Evolutionary conservation across 2,797 vertebrate species (phyloP), one percentile per base, ranked within the genome.

Genomic region (Heteromormyrus szaboi): DNA sequence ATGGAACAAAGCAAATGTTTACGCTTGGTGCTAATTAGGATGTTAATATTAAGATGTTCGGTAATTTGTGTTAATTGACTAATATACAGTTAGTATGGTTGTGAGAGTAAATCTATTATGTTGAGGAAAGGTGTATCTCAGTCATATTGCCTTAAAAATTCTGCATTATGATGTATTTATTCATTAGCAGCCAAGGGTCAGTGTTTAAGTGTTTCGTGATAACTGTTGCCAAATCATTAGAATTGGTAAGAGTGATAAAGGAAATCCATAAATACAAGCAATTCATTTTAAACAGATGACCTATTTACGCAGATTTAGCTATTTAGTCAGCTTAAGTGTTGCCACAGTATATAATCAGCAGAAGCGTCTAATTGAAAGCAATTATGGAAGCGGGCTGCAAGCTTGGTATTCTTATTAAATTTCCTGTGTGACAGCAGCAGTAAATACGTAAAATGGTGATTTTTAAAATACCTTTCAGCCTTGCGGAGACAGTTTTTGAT

Each of bases 361-460:
- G 92, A 94, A 92, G 90, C 92, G 91, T 94, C 92, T 95, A 95
- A 87, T 87, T 87, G 86, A 87, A 68, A 94, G 93, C 95, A 94
- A 95, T 96, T 95, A 95, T 94, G 94, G 93, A 94, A 93, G 92
- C 89, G 89, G 89, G 92, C 85, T 41, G 44, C 93, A 91, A 87
- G 93, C 92, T 92, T 92, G 65, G 93, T 92, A 95, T 93, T 95
- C 93, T 94, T 93, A 94, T 95, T 94, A 95, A 92, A 92, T 50
- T 92, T 91, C 91, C 87, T 56, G 92, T 94, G 94, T 96, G 95
- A 96, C 94, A 95, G 94, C 91, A 88, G 89, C 94, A 94, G 94
- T 95, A 95, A 96, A 96, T 95, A 94, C 94, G 94, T 94, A 94
- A 96, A 96, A 94, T 95, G 93, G 94, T 94, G 94, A 95, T 95